Evolutionary conservation across 2,888 invertebrate species (phyloP).

Genomic region (Synergus itoensis): DNA sequence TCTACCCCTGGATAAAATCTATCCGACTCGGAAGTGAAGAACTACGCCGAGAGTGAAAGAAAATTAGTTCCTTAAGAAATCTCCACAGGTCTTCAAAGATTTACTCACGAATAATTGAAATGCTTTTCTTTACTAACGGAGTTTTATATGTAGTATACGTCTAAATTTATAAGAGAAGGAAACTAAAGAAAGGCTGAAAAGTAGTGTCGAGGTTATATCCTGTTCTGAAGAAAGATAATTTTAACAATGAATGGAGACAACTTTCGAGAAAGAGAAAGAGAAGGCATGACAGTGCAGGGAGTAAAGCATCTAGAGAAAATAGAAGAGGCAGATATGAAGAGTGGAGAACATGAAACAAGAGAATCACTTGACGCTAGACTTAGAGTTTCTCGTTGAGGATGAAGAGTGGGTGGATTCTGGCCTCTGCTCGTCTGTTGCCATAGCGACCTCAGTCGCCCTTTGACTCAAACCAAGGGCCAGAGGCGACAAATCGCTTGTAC

Average conservation of each 20-base stretch:
- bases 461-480: conserved; percentile 69
- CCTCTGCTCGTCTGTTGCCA: conserved; percentile 74
- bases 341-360: conserved; percentile 58
- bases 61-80: not conserved
- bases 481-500: conserved; percentile 74
- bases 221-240: not conserved
- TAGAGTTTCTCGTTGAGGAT: conserved; percentile 61
- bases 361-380: conserved; percentile 70
- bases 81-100: not conserved
- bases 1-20: not conserved
- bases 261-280: not conserved
- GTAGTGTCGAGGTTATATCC: too few relatives aligned
- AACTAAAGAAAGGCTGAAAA: too few relatives aligned
- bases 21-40: not conserved
- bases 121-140: too few relatives aligned
- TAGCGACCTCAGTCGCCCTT: conserved; percentile 71
- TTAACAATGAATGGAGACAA: not conserved
- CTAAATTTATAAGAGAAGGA: too few relatives aligned
- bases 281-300: not conserved
- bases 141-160: too few relatives aligned
- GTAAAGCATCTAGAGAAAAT: conserved; percentile 45
- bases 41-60: not conserved
- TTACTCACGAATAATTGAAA: too few relatives aligned
- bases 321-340: conserved; percentile 50
- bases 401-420: conserved; percentile 66